Conservation (phyloP, 2,797 vertebrate species). For the Siniperca scherzeri region DNA sequence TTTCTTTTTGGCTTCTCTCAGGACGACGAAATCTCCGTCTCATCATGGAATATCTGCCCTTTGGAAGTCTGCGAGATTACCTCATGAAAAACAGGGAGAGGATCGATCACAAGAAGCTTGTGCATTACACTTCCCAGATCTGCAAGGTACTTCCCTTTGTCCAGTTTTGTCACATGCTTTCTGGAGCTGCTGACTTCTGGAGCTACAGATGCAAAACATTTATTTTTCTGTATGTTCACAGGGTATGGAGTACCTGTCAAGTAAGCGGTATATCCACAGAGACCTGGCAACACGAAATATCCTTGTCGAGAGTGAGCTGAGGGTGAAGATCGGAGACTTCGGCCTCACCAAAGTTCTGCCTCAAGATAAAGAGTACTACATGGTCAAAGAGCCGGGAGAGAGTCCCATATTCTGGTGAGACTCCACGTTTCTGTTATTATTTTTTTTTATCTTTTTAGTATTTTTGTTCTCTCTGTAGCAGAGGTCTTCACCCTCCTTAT, state of each 20-base stretch:
- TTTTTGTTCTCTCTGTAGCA: not conserved
- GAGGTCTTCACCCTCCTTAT: not conserved
- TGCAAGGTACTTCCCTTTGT: slow-evolving; percentile 89
- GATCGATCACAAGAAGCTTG: slow-evolving; percentile 94
- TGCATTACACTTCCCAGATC: slow-evolving; percentile 95
- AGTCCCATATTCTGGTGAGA: slow-evolving; percentile 99
- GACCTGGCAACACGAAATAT: slow-evolving; percentile 97
- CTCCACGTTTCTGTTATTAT: not conserved
- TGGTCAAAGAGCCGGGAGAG: slow-evolving; percentile 97
- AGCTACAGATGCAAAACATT: not conserved
- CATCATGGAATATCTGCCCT: slow-evolving; percentile 98
- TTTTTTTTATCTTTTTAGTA: not conserved
- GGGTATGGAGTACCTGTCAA: slow-evolving; percentile 98
- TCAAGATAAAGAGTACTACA: slow-evolving; percentile 99
- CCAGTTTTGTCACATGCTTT: not conserved
- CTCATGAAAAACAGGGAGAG: slow-evolving; percentile 95
- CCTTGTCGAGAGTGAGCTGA: slow-evolving; percentile 95
- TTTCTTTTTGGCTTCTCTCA: slow-evolving; percentile 47
- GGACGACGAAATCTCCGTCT: slow-evolving; percentile 94
- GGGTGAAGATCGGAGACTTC: slow-evolving; percentile 98
- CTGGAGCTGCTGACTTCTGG: not conserved
- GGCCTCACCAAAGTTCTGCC: slow-evolving; percentile 97
- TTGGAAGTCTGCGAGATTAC: slow-evolving; percentile 96
- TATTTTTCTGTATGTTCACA: slow-evolving; percentile 59
- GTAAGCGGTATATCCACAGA: slow-evolving; percentile 95